Conservation (phyloP, 2,888 invertebrate genomes). For the Electrophaes corylata region DNA sequence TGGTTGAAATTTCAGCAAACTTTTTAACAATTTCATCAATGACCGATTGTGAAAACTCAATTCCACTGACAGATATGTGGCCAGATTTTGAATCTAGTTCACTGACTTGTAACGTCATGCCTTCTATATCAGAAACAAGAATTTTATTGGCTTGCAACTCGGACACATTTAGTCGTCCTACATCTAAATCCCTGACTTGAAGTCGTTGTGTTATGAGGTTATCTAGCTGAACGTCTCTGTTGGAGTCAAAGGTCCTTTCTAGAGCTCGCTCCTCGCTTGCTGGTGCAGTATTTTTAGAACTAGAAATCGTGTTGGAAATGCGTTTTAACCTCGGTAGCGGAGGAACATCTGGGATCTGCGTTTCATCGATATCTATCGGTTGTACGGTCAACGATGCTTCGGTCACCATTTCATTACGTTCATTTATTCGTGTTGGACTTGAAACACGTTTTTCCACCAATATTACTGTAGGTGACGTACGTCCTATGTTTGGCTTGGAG, state of each 20-base stretch:
- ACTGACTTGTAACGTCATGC: slow-evolving; percentile 88
- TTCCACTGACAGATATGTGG: slow-evolving; percentile 86
- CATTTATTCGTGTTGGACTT: slow-evolving; percentile 84
- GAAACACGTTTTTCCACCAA: slow-evolving; percentile 85
- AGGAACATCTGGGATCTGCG: slow-evolving; percentile 72
- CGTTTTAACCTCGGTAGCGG: slow-evolving; percentile 71
- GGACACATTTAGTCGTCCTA: slow-evolving; percentile 90
- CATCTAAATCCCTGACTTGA: slow-evolving; percentile 90
- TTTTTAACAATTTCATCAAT: slow-evolving; percentile 87
- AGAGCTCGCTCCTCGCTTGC: slow-evolving; percentile 58
- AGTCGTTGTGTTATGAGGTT: slow-evolving; percentile 85
- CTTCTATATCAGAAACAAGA: slow-evolving; percentile 92
- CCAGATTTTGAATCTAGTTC: slow-evolving; percentile 89
- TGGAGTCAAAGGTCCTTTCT: slow-evolving; percentile 63
- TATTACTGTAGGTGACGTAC: slow-evolving; percentile 86
- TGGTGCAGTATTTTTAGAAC: slow-evolving; percentile 47
- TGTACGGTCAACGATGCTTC: slow-evolving; percentile 87
- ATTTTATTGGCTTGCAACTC: slow-evolving; percentile 92
- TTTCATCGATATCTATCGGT: slow-evolving; percentile 84
- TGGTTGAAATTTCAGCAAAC: slow-evolving; percentile 76
- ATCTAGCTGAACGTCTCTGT: slow-evolving; percentile 71
- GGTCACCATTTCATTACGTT: slow-evolving; percentile 85
- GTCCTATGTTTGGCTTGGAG: slow-evolving; percentile 80
- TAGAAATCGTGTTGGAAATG: slow-evolving; percentile 43
- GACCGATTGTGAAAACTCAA: slow-evolving; percentile 87